Evolutionary conservation across 2,797 vertebrate genomes (phyloP), one percentile per base, ranked within the genome.

Genomic region (Cyclopterus lumpus): DNA sequence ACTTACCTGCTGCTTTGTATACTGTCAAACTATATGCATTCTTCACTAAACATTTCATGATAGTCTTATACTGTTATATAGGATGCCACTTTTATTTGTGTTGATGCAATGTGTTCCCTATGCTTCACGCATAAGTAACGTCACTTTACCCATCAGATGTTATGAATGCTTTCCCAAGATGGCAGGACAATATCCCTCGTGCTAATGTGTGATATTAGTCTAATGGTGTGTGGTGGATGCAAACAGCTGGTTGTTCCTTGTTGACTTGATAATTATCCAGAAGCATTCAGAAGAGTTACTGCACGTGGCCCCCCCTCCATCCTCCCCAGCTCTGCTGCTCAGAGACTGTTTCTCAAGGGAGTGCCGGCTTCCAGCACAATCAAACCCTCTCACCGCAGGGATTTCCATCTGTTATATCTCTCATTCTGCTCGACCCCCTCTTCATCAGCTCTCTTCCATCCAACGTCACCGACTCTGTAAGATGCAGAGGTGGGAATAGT

Each of bases 211-310:
- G 28, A 62, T 87, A 86, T 88, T 86, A 83, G 80, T 78, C 46
- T 83, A 86, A 91, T 91, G 79, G 30, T 75, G 51, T 85, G 79
- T 72, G 67, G 38, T 85, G 54, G 58, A 77, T 77, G 63, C 26
- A 71, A 90, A 83, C 88, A 92, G 86, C 88, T 89, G 89, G 60
- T 67, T 74, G 57, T 63, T 79, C 73, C 82, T 83, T 82, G 79
- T 79, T 78, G 85, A 72, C 63, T 62, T 89, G 63, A 87, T 90
- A 88, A 90, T 90, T 89, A 87, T 79, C 73, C 76, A 78, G 79
- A 72, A 66, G 82, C 77, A 81, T 63, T 70, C 72, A 74, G 68
- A 83, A 70, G 75, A 85, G 60, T 75, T 74, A 73, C 32, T 40
- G 78, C 71, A 67, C 74, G 54, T 15, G 75, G 65, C 67, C 53